Percentiles rank a stretch among this genome's conserved stretches.
Conservation (phyloP, 2,888 invertebrate species). For the Linnaemya vulpina region DNA sequence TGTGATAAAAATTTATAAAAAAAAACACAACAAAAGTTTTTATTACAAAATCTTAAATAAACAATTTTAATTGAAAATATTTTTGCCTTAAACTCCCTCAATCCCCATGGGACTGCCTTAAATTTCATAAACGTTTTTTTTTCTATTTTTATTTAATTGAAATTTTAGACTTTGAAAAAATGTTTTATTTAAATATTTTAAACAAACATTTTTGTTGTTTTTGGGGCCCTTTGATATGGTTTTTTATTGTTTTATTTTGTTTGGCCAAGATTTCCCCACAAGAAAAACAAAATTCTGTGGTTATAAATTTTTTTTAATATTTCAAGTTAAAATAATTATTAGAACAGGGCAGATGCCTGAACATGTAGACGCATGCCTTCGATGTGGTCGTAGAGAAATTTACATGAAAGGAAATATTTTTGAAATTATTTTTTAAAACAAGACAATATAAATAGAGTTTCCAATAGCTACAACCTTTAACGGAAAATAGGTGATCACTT, state of each 20-base stretch:
- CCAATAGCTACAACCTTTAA: no score
- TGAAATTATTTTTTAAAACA: no score
- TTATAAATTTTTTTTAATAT: neutral
- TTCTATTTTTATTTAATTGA: conserved; percentile 7
- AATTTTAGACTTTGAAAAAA: neutral
- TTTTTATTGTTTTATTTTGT: neutral
- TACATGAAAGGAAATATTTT: no score
- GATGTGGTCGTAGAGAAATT: no score
- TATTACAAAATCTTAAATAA: neutral
- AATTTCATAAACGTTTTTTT: neutral
- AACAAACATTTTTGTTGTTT: neutral
- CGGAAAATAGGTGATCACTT: no score
- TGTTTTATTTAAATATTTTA: neutral
- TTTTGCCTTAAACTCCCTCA: neutral
- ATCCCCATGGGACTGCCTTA: neutral
- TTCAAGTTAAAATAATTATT: neutral
- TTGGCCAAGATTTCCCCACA: neutral
- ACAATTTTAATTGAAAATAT: conserved; percentile 18
- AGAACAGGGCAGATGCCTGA: neutral
- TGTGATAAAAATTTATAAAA: no score
- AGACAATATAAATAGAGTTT: no score
- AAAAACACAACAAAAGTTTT: no score
- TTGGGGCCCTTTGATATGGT: neutral
- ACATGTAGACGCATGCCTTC: no score
- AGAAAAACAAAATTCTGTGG: neutral